Evolutionary conservation across 2,888 invertebrate species (phyloP).

Genomic region (Pristionchus fissidentatus): DNA sequence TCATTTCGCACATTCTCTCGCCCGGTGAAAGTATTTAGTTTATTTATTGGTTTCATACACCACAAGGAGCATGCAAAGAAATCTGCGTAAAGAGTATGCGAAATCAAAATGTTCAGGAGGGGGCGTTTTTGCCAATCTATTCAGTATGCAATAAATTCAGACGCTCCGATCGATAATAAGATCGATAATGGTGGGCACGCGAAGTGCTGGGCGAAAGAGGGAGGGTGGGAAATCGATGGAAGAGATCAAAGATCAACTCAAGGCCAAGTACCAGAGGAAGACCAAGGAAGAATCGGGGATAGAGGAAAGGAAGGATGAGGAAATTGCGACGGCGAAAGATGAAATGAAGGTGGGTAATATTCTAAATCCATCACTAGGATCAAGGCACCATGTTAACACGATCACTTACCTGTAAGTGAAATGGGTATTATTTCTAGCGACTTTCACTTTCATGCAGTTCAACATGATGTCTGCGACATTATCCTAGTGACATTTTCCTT

Average conservation of each 20-base stretch:
- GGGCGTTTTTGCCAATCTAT: background rate
- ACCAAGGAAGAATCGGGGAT: conserved; percentile 15
- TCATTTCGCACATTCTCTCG: no score
- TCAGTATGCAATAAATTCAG: background rate
- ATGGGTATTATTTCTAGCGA: no score
- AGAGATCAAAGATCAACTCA: conserved; percentile 44
- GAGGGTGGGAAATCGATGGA: background rate
- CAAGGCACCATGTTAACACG: no score
- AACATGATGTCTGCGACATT: no score
- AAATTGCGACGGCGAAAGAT: background rate
- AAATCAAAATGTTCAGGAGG: background rate
- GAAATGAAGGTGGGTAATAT: background rate
- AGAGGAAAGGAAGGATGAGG: background rate
- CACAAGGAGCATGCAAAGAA: no score
- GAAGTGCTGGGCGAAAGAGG: background rate
- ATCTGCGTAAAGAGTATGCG: no score
- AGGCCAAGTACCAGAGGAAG: conserved; percentile 29
- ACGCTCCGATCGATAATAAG: conserved; percentile 26
- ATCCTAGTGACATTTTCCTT: no score
- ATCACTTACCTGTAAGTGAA: no score
- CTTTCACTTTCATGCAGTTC: no score
- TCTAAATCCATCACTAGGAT: no score
- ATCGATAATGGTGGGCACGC: conserved; percentile 10
- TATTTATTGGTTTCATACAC: no score
- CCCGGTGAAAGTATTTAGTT: no score